Conservation (phyloP, 2,113 vertebrate genomes). For the Amazona vittata region DNA sequence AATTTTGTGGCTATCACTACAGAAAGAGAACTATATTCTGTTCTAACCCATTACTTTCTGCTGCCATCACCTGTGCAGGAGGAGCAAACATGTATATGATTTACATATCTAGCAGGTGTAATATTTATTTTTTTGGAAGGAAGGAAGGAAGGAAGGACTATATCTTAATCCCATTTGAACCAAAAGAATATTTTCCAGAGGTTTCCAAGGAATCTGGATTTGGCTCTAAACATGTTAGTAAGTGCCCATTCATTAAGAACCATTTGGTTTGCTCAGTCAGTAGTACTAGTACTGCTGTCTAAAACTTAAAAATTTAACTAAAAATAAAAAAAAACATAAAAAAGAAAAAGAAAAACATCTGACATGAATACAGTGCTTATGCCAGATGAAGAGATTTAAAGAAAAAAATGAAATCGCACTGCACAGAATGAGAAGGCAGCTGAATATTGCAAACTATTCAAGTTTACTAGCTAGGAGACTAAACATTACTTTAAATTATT, state of each 20-base stretch:
- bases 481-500: conserved; percentile 47
- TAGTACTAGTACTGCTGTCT: not conserved
- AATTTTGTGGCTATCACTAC: not conserved
- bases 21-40: not conserved
- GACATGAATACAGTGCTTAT: not conserved
- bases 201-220: not conserved
- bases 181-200: not conserved
- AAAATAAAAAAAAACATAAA: accelerated
- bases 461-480: conserved; percentile 30
- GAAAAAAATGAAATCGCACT: not conserved
- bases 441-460: conserved; percentile 7
- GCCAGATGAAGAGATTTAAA: not conserved
- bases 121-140: not conserved
- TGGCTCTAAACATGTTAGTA: not conserved
- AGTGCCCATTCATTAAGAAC: not conserved
- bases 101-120: not conserved
- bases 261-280: not conserved
- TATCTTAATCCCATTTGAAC: not conserved
- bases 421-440: not conserved
- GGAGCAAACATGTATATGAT: not conserved
- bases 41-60: not conserved
- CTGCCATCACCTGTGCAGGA: not conserved
- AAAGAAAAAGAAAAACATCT: not conserved
- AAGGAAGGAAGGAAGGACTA: not conserved
- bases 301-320: not conserved